These are phyloP conservation scores for Schizaphis graminum DNA, from an alignment of 2,888 invertebrate genomes.

Conservation along the genomic window DNA sequence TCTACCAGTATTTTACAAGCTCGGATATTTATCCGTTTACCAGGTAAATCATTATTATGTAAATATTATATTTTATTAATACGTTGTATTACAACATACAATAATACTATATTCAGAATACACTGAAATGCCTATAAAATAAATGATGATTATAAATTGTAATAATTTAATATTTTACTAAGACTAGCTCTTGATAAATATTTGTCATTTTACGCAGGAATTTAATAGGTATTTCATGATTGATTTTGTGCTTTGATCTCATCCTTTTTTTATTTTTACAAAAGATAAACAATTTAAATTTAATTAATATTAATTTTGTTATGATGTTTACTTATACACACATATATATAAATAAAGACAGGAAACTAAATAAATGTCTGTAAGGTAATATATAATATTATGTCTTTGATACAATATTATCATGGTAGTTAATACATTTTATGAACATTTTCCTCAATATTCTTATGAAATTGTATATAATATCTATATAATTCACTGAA, in stretches of 20 bases:
- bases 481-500: neutral
- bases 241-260: neutral
- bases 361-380: neutral
- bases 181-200: neutral
- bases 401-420: neutral
- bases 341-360: neutral
- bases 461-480: neutral
- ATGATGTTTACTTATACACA: neutral
- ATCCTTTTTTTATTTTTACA: neutral
- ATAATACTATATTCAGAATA: neutral
- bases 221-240: neutral
- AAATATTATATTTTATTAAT: neutral
- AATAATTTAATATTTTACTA: neutral
- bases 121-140: neutral
- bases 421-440: neutral
- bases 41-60: slow-evolving; percentile 75
- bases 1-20: slow-evolving; percentile 87
- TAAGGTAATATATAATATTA: no score
- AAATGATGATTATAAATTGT: neutral
- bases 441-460: neutral
- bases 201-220: neutral
- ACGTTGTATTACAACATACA: neutral
- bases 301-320: neutral
- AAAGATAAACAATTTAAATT: neutral
- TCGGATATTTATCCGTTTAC: slow-evolving; percentile 89